Evolutionary conservation across 2,113 vertebrate genomes (phyloP).

Genomic region (Genyomyrus donnyi): DNA sequence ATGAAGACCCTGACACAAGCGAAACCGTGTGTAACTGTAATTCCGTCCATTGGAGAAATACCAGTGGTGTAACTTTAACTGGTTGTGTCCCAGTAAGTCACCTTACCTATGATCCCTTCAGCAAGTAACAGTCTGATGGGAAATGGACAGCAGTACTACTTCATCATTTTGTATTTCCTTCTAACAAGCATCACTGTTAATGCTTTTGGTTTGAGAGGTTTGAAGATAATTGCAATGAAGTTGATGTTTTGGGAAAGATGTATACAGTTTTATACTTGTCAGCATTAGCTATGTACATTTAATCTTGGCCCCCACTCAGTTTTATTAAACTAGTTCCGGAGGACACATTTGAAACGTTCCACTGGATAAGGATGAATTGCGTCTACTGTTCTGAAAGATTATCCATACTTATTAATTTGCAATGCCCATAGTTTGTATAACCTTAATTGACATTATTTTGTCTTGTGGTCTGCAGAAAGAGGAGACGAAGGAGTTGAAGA

Average conservation of each 20-base stretch:
- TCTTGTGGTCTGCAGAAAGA: constrained; percentile 34
- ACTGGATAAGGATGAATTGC: neutral
- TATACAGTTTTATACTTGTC: neutral
- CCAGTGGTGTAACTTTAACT: neutral
- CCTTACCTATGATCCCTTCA: neutral
- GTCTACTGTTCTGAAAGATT: neutral
- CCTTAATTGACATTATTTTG: fast-evolving
- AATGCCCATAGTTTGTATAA: neutral
- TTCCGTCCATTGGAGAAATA: no score
- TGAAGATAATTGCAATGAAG: neutral
- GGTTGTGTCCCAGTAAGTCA: neutral
- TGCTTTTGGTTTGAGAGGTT: neutral
- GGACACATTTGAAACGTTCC: neutral
- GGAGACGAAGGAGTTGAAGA: constrained; percentile 41
- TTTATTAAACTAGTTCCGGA: neutral
- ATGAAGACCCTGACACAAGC: neutral
- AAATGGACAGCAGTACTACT: neutral
- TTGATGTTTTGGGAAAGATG: neutral
- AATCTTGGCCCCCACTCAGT: neutral
- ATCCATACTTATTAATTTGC: neutral
- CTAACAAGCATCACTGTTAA: neutral
- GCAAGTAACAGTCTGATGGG: neutral
- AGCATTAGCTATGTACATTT: neutral
- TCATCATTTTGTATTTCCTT: neutral
- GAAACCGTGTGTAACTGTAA: no score